Evolutionary conservation across 2,797 vertebrate genomes (phyloP).

Genomic region (Petrocephalus schoutedeni): DNA sequence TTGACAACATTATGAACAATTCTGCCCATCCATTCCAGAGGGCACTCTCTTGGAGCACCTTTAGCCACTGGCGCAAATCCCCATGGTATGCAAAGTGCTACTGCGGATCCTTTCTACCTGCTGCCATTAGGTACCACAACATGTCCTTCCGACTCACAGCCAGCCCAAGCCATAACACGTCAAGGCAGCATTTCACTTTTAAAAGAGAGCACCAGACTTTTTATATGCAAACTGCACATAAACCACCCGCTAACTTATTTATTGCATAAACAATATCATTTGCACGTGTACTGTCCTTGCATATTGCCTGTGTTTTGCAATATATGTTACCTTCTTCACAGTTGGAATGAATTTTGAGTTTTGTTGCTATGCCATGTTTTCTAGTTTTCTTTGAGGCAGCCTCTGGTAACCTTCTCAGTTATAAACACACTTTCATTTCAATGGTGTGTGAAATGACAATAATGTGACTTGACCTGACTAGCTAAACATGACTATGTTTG

Average conservation of each 20-base stretch:
- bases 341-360: not conserved
- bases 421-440: not conserved
- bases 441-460: too few relatives aligned
- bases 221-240: not conserved
- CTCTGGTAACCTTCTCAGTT: not conserved
- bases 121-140: not conserved
- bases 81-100: not conserved
- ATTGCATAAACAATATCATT: not conserved
- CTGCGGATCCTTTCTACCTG: not conserved
- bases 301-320: not conserved
- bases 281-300: not conserved
- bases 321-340: not conserved
- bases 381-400: not conserved
- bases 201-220: not conserved
- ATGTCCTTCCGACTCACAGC: not conserved
- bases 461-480: not conserved
- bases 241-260: not conserved
- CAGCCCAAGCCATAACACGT: not conserved
- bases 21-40: not conserved
- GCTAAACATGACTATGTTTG: not conserved
- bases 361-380: not conserved
- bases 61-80: not conserved
- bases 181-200: not conserved
- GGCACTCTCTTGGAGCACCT: not conserved
- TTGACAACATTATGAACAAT: not conserved